Evolutionary conservation across 1,140 invertebrate genomes (phyloP), one percentile per base, ranked within the genome.

Genomic region (Drosophila triauraria): DNA sequence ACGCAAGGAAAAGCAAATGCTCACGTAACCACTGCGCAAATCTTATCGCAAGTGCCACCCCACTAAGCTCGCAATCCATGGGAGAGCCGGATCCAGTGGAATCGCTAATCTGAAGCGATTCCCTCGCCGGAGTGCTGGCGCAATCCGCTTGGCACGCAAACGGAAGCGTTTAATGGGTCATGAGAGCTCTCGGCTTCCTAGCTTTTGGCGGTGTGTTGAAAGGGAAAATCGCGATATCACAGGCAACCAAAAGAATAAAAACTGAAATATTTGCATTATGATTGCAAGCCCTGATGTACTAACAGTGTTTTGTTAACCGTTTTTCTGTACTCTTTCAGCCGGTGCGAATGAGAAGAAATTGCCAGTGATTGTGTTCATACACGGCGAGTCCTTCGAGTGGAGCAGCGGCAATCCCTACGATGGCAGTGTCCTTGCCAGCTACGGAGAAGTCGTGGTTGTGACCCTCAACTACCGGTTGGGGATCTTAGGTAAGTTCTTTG

Each of bases 401-500:
- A 98, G 98, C 87, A 97, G 97, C 51, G 98, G 98, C 44, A 98
- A 99, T 94, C 96, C 97, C 7, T 99, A 99, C 93, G 98, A 99
- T 92, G 98, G 98, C 60, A 97, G 97, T 72, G 96, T 98, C 32
- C 94, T 99, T 69, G 97, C 98, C 56, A 97, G 97, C 85, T 97
- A 98, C 88, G 96, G 97, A 6, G 96, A 98, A 78, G 95, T 99
- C 86, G 96, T 99, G 64, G 97, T 99, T 69, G 96, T 99, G 78
- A 98, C 98, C 20, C 95, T 99, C 78, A 99, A 99, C 94, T 99
- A 99, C 93, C 95, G 99, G 61, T 95, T 99, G 43, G 99, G 98
- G 57, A 96, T 99, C 75, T 94, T 99, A 86, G 98, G 91, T 91
- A 76, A 20, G 20, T 20, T 20, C 1, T 1, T 1, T 20, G 20